These are phyloP conservation scores for Capitulum mitella DNA, from an alignment of 2,888 invertebrate species.

Conservation along the genomic window DNA sequence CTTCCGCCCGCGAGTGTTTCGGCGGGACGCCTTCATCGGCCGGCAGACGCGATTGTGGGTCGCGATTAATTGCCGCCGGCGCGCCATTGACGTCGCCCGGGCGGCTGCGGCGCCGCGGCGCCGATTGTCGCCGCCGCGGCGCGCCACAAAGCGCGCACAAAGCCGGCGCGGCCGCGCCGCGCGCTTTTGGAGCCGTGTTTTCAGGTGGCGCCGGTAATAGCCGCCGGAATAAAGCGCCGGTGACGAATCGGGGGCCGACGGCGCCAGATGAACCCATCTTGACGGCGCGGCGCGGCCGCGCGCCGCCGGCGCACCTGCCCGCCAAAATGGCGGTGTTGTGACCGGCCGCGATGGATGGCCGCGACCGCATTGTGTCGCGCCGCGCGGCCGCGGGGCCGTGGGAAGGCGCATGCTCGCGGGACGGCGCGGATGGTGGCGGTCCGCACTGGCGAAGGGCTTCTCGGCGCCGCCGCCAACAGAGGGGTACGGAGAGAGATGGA, in stretches of 20 bases:
- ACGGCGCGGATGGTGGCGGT: background rate
- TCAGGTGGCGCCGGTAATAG: constrained; percentile 1
- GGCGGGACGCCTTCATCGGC: background rate
- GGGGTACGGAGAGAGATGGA: too few relatives aligned
- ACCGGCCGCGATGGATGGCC: constrained; percentile 5
- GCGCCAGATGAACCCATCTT: constrained; percentile 13
- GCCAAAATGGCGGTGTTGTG: constrained; percentile 18
- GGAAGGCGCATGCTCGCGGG: background rate
- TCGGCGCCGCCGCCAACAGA: background rate
- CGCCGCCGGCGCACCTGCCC: background rate
- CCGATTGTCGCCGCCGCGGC: constrained; percentile 11
- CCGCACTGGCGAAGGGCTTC: background rate
- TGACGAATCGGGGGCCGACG: background rate
- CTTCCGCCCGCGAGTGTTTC: background rate
- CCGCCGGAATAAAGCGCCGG: background rate
- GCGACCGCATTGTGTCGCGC: background rate
- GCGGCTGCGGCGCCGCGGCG: background rate
- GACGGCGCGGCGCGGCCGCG: background rate
- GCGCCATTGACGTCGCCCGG: constrained; percentile 17
- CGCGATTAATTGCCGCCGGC: constrained; percentile 10
- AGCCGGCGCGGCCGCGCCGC: background rate
- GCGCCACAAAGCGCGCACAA: constrained; percentile 11
- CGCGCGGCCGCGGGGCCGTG: background rate
- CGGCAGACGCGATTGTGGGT: background rate
- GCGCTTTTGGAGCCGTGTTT: background rate